Evolutionary conservation across 2,888 invertebrate genomes (phyloP), one percentile per base, ranked within the genome.

Genomic region (Dastarcus helophoroides): DNA sequence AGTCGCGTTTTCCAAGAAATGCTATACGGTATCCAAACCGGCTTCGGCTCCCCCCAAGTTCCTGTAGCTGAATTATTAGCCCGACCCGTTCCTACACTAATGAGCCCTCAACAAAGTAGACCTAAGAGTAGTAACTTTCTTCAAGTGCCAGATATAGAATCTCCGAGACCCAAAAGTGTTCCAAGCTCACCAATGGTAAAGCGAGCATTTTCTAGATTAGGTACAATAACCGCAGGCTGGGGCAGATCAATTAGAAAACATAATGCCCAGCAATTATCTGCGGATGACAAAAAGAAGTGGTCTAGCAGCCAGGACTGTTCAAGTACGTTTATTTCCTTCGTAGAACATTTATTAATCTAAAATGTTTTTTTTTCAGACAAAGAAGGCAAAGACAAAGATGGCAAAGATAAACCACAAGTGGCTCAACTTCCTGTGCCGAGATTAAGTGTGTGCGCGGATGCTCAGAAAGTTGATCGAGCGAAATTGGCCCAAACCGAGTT

Each of bases 401-500:
- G 74, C 25, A 78, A 77, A 52, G 85, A 84, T 29, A 85, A 82
- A 51, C 69, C 71, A 9, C 76, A 76, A 37, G 71, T 71, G 37
- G 68, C 71, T 36, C 79, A 82, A 42, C 63, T 89, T 39, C 85
- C 82, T 15, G 85, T 90, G 22, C 89, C 90, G 25, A 71, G 89
- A 43, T 68, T 91, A 33, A 89, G 88, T 41, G 89, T 91, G 31
- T 91, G 90, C 62, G 90, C 90, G 3, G 89, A 91, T 56, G 86
- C 86, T 40, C 90, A 90, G 58, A 91, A 91, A 68, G 89, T 91
- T 12, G 91, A 91, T 60, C 71, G 88, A 40, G 79, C 85, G 37
- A 90, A 90, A 64, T 66, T 91, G 38, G 89, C 89, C 30, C 90
- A 91, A 66, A 88, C 88, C 43, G 91, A 91, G 79, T 91, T 91